phyloP scores from a whole-genome alignment of 2,888 invertebrate genomes.

The Mesoligia furuncula region DNA sequence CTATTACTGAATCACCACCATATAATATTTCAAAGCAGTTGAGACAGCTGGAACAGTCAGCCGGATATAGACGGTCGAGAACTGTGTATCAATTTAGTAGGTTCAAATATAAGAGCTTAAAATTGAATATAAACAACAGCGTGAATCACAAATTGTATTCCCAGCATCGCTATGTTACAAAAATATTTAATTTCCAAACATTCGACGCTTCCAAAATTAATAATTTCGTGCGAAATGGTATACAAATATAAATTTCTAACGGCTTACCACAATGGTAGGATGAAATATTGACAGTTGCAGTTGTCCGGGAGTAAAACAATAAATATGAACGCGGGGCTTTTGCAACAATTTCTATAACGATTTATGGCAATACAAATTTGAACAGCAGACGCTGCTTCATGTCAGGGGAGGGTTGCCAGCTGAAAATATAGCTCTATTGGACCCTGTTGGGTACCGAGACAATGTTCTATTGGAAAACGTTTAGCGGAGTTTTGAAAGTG shows the following conservation, averaged over 20 bases:
- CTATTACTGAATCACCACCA: neutral
- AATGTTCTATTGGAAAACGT: constrained; percentile 51
- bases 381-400: constrained; percentile 69
- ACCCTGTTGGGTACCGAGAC: constrained; percentile 30
- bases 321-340: constrained; percentile 66
- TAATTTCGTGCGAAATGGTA: constrained; percentile 35
- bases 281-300: constrained; percentile 67
- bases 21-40: constrained; percentile 7
- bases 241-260: constrained; percentile 54
- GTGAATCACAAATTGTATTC: neutral
- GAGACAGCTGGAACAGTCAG: neutral
- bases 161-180: constrained; percentile 1
- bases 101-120: neutral
- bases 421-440: constrained; percentile 55
- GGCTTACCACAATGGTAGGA: constrained; percentile 59
- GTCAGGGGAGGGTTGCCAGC: constrained; percentile 65
- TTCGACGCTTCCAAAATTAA: constrained; percentile 39
- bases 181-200: constrained; percentile 26
- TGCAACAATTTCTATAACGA: constrained; percentile 77
- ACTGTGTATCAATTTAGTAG: neutral
- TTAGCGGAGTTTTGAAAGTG: constrained; percentile 44
- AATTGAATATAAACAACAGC: constrained; percentile 24
- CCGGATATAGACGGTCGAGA: neutral
- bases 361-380: constrained; percentile 83
- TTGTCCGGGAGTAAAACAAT: constrained; percentile 69